Evolutionary conservation across 2,113 vertebrate genomes (phyloP).

Genomic region (Callionymus lyra): DNA sequence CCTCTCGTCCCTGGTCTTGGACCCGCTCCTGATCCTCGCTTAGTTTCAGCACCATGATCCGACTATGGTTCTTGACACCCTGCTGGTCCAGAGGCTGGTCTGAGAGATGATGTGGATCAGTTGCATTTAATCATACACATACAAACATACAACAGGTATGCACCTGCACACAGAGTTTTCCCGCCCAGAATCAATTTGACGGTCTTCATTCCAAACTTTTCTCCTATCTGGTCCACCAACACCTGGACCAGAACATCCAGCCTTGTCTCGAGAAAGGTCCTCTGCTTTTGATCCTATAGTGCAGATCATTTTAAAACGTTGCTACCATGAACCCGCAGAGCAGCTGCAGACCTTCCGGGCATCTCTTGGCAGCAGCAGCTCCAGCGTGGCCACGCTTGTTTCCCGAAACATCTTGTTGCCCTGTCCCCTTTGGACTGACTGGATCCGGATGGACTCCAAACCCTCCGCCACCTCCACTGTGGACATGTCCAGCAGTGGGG

Average conservation of each 20-base stretch:
- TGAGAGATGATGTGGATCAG: conserved; percentile 25
- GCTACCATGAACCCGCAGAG: too few species aligned
- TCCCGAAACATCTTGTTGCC: conserved; percentile 78
- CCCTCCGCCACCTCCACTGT: conserved; percentile 61
- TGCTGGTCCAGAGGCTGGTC: conserved; percentile 77
- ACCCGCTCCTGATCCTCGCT: conserved; percentile 76
- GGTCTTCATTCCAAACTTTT: conserved; percentile 36
- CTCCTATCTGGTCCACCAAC: conserved; percentile 69
- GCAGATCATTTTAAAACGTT: too few species aligned
- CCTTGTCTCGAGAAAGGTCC: conserved; percentile 71
- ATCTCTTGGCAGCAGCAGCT: conserved; percentile 73
- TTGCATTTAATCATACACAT: too few species aligned
- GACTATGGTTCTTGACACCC: conserved; percentile 82
- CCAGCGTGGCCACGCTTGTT: conserved; percentile 78
- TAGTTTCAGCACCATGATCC: conserved; percentile 83
- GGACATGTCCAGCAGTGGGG: conserved; percentile 62
- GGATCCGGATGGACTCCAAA: conserved; percentile 78
- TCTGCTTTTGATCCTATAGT: conserved; percentile 62
- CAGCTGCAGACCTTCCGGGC: conserved; percentile 24
- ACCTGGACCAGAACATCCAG: conserved; percentile 77
- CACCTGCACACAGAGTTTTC: conserved; percentile 51
- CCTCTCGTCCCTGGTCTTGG: conserved; percentile 59
- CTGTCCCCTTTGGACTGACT: conserved; percentile 74
- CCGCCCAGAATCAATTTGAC: conserved; percentile 67
- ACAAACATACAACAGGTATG: too few species aligned